Evolutionary conservation across 2,888 invertebrate genomes (phyloP).

Genomic region (Lingula anatina): DNA sequence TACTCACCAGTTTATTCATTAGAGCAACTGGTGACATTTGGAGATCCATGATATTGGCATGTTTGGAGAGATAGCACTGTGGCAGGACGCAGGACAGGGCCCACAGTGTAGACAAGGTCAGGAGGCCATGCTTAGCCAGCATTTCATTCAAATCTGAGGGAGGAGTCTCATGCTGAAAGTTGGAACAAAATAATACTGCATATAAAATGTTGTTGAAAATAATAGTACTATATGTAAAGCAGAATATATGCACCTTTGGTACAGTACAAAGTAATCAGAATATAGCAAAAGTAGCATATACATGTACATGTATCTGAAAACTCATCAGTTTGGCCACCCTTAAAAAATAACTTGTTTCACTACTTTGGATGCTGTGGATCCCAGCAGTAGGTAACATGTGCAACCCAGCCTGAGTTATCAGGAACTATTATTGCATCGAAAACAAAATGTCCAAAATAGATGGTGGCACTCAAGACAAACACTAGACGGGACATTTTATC

Average conservation of each 20-base stretch:
- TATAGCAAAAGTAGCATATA: slow-evolving; percentile 7
- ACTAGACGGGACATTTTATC: too few relatives aligned
- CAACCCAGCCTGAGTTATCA: too few relatives aligned
- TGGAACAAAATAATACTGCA: background rate
- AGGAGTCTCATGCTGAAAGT: slow-evolving; percentile 20
- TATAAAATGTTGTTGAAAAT: background rate
- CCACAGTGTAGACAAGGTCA: slow-evolving; percentile 42
- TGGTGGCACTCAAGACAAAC: too few relatives aligned
- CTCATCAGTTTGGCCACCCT: too few relatives aligned
- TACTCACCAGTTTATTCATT: too few relatives aligned
- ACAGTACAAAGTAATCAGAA: background rate
- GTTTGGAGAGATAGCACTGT: slow-evolving; percentile 24
- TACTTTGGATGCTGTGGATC: too few relatives aligned
- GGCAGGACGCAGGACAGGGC: slow-evolving; percentile 43
- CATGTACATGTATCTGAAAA: too few relatives aligned
- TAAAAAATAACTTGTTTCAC: too few relatives aligned
- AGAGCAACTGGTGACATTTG: background rate
- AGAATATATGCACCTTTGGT: background rate
- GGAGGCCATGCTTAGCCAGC: slow-evolving; percentile 23
- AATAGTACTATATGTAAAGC: background rate
- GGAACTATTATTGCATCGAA: too few relatives aligned
- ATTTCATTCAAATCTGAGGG: slow-evolving; percentile 34
- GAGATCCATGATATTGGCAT: slow-evolving; percentile 9
- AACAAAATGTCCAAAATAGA: too few relatives aligned
- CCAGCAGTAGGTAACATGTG: too few relatives aligned